Evolutionary conservation across 2,888 invertebrate genomes (phyloP), one percentile per base, ranked within the genome.

Genomic region (Aquatica leii): DNA sequence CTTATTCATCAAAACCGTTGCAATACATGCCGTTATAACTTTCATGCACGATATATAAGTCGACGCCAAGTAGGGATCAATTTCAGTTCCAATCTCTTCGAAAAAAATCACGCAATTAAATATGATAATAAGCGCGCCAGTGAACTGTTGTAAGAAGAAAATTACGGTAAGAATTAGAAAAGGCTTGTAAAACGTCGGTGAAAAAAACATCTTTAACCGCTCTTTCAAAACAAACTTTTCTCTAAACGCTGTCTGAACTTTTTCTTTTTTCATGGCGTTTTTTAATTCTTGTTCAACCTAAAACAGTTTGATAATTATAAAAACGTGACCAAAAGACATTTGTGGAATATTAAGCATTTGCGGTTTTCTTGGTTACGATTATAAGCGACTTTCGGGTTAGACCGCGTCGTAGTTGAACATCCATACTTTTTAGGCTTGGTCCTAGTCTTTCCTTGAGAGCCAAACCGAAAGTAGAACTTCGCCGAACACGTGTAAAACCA

Each of bases 31-130:
- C 80, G 86, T 85, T 15, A 83, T 59, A 72, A 86, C 83, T 17
- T 86, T 78, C 1, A 85, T 84, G 0, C 83, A 69, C 4, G 86
- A 86, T 43, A 87, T 83, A 51, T 85, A 76, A 15, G 9, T 4
- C 1, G 41, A n/a, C n/a, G n/a, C n/a, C n/a, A n/a, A n/a, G n/a
- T n/a, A n/a, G n/a, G n/a, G n/a, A n/a, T n/a, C n/a, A 82, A 81
- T 43, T 1, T 14, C 14, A n/a, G 14, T 43, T n/a, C n/a, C n/a
- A n/a, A n/a, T n/a, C n/a, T n/a, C n/a, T 76, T 85, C 75, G 70
- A 87, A 86, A 77, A 87, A 86, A 11, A 83, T 84, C 18, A 87
- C 86, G 0, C 87, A 86, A 73, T 86, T 87, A 76, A 87, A 87
- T 1, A 87, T 78, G 0, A 86, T 87, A 5, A 87, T 85, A 70